phyloP scores from a whole-genome alignment of 2,888 invertebrate species.

The Noctua fimbriata region DNA sequence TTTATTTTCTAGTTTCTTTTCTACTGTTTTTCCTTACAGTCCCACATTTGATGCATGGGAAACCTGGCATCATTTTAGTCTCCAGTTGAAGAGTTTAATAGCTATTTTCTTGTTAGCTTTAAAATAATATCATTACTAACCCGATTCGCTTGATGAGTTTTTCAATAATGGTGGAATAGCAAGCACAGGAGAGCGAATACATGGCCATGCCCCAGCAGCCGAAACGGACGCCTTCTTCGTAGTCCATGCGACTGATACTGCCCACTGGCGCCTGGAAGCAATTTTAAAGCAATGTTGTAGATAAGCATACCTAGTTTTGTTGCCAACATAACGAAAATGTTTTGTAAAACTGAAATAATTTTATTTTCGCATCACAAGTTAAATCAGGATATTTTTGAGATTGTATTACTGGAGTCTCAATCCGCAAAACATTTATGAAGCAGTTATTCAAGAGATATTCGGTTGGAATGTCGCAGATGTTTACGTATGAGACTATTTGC shows the following conservation, averaged over 20 bases:
- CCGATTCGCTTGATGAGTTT: slow-evolving; percentile 94
- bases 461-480: neutral
- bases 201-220: slow-evolving; percentile 99
- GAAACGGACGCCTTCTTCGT: slow-evolving; percentile 97
- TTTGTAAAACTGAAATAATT: neutral
- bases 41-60: no score
- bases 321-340: slow-evolving; percentile 3
- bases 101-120: neutral
- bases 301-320: neutral
- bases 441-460: neutral
- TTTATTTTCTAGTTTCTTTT: no score
- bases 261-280: slow-evolving; percentile 93
- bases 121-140: slow-evolving; percentile 79
- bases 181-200: slow-evolving; percentile 98
- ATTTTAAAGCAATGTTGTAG: slow-evolving; percentile 59
- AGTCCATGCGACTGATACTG: slow-evolving; percentile 91
- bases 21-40: no score
- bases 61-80: no score
- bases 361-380: neutral
- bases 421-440: neutral
- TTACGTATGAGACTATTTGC: slow-evolving; percentile 13
- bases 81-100: no score
- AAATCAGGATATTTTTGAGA: neutral
- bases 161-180: slow-evolving; percentile 97
- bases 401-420: neutral